Base-by-base conservation (phyloP, 2,888 invertebrate species). In the Nomada fucata region DNA sequence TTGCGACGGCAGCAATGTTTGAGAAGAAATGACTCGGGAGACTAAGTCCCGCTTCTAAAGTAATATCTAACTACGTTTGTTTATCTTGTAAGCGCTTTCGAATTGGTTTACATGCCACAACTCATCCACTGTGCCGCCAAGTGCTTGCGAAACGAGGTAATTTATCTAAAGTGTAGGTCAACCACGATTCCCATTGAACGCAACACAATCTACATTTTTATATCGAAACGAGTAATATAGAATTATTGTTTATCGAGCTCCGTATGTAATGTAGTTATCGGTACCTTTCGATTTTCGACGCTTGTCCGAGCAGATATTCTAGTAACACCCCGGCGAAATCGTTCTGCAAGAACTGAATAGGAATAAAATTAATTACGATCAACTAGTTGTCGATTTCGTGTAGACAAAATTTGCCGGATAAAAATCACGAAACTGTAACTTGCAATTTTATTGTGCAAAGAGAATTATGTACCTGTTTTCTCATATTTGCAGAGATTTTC, bases 1-100 rank as follows among this genome's bases (percentile, higher is more conserved):
- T 52, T 60, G 36, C 77, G 60, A 61, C 73, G 23, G 61, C 60
- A 18, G 57, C 55, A 20, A 59, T 52, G 64, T 64, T 77, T 74
- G 52, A 55, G 53, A 60, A 67, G 75, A 77, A 77, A 77, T 65
- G 65, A 60, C 65, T 77, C 77, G 47, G 47, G 77, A 75, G 75
- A 77, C 75, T 53, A 23, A 53, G 13, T 57, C 26, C 26, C 18
- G 53, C 23, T 55, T 47, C 20, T 7, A 0, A 42, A 50, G 63
- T 47, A 65, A 74, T 29, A 60, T 65, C 60, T 60, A 53, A 57
- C 53, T 59, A 52, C 55, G 70, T 75, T 79, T 74, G 69, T 75
- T 74, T 68, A 26, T 52, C 75, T 44, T 64, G 60, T 53, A 64
- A 64, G 60, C 68, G 53, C 44, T 72, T 64, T 55, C 65, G 29